Conservation (phyloP, 2,113 vertebrate species). For the Egretta garzetta region DNA sequence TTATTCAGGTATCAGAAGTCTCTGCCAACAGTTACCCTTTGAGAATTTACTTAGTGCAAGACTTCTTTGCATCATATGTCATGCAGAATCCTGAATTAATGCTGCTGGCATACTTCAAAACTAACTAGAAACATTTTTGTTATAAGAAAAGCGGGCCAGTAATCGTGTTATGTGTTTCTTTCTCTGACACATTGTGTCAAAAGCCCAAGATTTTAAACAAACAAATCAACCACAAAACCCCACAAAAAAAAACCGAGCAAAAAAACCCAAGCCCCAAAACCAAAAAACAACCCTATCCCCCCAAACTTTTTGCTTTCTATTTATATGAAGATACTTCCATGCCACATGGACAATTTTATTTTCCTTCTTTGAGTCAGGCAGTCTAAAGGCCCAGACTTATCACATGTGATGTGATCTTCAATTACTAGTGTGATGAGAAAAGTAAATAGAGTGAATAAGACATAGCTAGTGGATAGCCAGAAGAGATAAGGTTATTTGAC, state of each 20-base stretch:
- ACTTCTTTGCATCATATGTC: not conserved
- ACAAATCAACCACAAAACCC: not conserved
- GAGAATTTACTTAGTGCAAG: not conserved
- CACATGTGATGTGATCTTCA: not conserved
- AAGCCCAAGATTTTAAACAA: not conserved
- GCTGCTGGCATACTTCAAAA: not conserved
- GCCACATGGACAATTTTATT: not conserved
- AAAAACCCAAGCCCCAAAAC: not conserved
- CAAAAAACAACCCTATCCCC: fast-evolving
- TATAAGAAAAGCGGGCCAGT: not conserved
- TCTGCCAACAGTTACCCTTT: not conserved
- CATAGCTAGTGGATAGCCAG: not conserved
- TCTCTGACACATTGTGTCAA: not conserved
- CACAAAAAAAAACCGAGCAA: too few species aligned
- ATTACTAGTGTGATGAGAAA: not conserved
- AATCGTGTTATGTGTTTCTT: not conserved
- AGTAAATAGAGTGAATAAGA: not conserved
- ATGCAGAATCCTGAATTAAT: not conserved
- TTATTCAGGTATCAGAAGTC: not conserved
- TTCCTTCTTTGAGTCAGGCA: not conserved
- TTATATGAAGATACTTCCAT: not conserved
- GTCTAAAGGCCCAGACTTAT: not conserved
- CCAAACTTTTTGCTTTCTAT: not conserved
- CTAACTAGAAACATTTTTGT: not conserved
- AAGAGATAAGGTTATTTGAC: not conserved